Conservation (phyloP, 2,797 vertebrate species). For the Enoplosus armatus region DNA sequence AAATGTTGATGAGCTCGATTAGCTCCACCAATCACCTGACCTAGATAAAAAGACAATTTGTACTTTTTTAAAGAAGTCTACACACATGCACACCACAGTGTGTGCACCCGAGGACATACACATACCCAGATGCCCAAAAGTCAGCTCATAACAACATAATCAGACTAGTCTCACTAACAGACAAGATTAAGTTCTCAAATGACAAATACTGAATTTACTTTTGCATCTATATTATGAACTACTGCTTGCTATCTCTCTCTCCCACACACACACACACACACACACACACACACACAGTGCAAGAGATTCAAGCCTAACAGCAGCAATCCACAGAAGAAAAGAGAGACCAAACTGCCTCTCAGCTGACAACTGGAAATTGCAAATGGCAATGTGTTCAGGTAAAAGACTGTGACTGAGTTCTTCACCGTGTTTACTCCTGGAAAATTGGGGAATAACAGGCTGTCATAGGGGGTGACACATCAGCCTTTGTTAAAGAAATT, state of each 20-base stretch:
- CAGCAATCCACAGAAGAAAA: conserved; percentile 53
- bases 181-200: conserved; percentile 36
- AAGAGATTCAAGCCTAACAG: conserved; percentile 28
- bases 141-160: conserved; percentile 9
- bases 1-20: conserved; percentile 58
- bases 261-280: background rate
- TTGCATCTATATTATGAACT: conserved; percentile 28
- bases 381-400: conserved; percentile 75
- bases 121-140: background rate
- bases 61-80: background rate
- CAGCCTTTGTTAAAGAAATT: conserved; percentile 83
- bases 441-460: conserved; percentile 80
- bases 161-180: conserved; percentile 16
- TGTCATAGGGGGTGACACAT: conserved; percentile 78
- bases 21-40: conserved; percentile 38
- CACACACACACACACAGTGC: conserved; percentile 13
- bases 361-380: conserved; percentile 70
- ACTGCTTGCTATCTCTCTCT: background rate
- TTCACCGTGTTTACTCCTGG: conserved; percentile 70
- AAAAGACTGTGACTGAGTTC: conserved; percentile 70
- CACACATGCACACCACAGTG: conserved; percentile 7
- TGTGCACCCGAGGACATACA: background rate
- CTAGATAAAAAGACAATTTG: conserved; percentile 23
- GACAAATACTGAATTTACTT: conserved; percentile 27
- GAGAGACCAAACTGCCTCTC: conserved; percentile 50